These are phyloP conservation scores for Syrrhaptes paradoxus DNA, from an alignment of 2,113 vertebrate species.

Conservation along the genomic window DNA sequence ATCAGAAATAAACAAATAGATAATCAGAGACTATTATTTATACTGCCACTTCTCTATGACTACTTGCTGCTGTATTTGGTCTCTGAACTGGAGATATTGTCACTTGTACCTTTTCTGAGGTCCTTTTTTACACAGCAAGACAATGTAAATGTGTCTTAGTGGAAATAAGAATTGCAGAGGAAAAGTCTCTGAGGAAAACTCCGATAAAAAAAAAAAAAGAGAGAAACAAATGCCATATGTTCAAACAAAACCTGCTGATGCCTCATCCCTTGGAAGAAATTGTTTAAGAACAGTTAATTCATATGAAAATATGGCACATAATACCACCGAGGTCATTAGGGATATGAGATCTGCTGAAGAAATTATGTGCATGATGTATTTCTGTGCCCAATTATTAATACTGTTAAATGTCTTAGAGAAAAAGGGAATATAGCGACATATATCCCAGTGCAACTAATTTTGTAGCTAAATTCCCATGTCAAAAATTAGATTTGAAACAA, in stretches of 20 bases:
- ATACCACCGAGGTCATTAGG: background rate
- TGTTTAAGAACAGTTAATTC: slow-evolving; percentile 40
- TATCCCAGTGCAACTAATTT: background rate
- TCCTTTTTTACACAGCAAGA: background rate
- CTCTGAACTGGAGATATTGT: background rate
- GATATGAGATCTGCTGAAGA: background rate
- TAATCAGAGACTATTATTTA: background rate
- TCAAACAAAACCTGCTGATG: slow-evolving; percentile 15
- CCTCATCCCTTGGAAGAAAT: slow-evolving; percentile 19
- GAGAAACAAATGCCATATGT: background rate
- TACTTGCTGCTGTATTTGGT: background rate
- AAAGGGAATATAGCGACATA: background rate
- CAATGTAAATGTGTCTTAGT: background rate
- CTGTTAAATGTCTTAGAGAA: background rate
- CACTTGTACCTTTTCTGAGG: background rate
- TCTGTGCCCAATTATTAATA: background rate
- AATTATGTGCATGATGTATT: background rate
- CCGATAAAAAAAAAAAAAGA: background rate
- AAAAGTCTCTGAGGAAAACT: background rate
- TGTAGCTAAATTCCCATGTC: background rate
- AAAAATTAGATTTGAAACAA: background rate
- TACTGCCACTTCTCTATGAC: background rate
- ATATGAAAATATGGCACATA: slow-evolving; percentile 12
- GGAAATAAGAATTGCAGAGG: background rate
- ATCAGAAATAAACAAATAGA: background rate